These are phyloP conservation scores for Liparis tanakae DNA, from an alignment of 2,797 vertebrate species.

Conservation along the genomic window DNA sequence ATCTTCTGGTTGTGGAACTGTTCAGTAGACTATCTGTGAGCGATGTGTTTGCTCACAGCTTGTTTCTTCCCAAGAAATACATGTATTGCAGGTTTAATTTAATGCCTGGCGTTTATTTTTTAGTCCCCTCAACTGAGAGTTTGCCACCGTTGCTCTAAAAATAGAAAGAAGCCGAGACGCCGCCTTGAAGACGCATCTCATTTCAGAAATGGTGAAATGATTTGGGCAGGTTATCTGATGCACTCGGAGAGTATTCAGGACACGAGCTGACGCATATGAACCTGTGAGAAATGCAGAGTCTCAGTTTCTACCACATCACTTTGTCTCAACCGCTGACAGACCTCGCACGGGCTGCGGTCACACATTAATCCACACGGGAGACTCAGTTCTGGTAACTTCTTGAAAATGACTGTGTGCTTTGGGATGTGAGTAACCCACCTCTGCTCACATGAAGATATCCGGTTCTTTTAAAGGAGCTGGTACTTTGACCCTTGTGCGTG, in stretches of 20 bases:
- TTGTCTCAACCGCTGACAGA: slow-evolving; percentile 36
- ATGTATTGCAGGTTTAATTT: slow-evolving; percentile 15
- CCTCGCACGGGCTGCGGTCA: slow-evolving; percentile 30
- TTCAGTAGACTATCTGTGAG: not conserved
- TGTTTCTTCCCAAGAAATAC: slow-evolving; percentile 8
- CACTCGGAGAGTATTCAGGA: slow-evolving; percentile 26
- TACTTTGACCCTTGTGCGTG: slow-evolving; percentile 11
- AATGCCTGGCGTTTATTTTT: slow-evolving; percentile 39
- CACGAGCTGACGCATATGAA: slow-evolving; percentile 37
- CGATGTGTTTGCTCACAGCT: not conserved
- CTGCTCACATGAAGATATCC: slow-evolving; percentile 9
- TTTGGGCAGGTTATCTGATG: slow-evolving; percentile 28
- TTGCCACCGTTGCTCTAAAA: slow-evolving; percentile 68
- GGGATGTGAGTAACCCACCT: slow-evolving; percentile 55
- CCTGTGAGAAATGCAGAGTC: too few species aligned
- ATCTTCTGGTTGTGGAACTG: not conserved
- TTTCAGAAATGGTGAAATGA: slow-evolving; percentile 37
- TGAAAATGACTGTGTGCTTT: slow-evolving; percentile 19
- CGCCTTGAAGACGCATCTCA: slow-evolving; percentile 62
- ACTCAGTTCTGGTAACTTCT: slow-evolving; percentile 34
- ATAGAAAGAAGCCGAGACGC: slow-evolving; percentile 60
- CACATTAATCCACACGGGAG: slow-evolving; percentile 17
- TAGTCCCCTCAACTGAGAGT: slow-evolving; percentile 58
- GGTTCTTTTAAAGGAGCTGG: slow-evolving; percentile 6
- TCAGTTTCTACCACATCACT: slow-evolving; percentile 34